phyloP scores from a whole-genome alignment of 2,888 invertebrate species.

The Drosophila engyochracea region DNA sequence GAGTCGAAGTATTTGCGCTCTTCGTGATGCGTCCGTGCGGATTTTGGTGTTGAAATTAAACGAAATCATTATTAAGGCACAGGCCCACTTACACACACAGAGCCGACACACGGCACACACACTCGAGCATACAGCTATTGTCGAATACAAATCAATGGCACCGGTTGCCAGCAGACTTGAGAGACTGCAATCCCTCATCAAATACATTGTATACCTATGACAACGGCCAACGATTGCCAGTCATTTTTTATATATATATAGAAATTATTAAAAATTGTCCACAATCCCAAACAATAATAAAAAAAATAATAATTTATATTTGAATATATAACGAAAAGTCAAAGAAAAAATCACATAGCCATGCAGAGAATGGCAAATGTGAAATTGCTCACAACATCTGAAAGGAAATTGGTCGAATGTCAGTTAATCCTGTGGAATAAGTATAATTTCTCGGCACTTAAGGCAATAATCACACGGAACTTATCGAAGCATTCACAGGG shows the following conservation, averaged over 20 bases:
- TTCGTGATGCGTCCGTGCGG: slow-evolving; percentile 55
- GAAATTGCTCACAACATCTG: background rate
- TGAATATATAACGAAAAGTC: background rate
- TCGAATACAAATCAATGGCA: slow-evolving; percentile 45
- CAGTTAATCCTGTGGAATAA: background rate
- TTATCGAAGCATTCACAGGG: background rate
- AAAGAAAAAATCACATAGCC: background rate
- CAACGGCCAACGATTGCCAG: background rate
- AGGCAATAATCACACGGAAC: background rate
- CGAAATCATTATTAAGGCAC: slow-evolving; percentile 31
- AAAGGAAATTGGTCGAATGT: background rate
- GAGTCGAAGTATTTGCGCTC: slow-evolving; percentile 44
- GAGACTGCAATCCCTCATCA: slow-evolving; percentile 3
- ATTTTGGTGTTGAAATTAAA: slow-evolving; percentile 58
- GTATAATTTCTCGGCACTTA: background rate
- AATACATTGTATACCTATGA: background rate
- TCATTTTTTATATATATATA: background rate
- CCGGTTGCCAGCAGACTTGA: background rate
- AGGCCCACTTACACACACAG: slow-evolving; percentile 2
- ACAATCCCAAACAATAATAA: background rate
- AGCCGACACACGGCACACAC: background rate
- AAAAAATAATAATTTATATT: background rate
- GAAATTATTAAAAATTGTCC: background rate
- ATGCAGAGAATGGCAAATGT: background rate
- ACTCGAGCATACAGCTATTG: background rate